Evolutionary conservation across 2,888 invertebrate species (phyloP).

Genomic region (Carabus problematicus): DNA sequence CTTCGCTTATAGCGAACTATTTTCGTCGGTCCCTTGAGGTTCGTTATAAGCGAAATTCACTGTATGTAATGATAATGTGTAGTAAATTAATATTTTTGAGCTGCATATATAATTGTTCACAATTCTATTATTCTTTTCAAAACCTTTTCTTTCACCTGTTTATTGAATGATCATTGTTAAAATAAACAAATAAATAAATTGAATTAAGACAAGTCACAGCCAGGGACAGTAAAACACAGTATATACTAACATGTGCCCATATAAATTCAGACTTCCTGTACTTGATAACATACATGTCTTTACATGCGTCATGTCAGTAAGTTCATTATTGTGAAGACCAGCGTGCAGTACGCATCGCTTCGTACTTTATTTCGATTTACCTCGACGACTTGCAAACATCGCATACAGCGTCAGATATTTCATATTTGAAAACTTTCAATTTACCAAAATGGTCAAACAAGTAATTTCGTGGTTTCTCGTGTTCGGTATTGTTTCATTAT

Average conservation of each 20-base stretch:
- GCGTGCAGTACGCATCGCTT: slow-evolving; percentile 17
- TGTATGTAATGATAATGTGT: no score
- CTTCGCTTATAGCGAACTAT: no score
- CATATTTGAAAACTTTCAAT: not conserved
- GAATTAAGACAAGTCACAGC: no score
- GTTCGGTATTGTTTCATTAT: slow-evolving; percentile 24
- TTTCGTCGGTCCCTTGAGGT: no score
- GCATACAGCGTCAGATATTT: not conserved
- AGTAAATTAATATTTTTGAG: no score
- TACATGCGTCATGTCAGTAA: slow-evolving; percentile 29
- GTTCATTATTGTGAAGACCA: slow-evolving; percentile 29
- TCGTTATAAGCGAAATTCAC: no score
- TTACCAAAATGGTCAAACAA: slow-evolving; percentile 27
- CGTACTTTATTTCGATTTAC: not conserved
- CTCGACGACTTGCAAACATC: not conserved
- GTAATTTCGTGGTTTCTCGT: slow-evolving; percentile 7
- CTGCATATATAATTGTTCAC: no score
- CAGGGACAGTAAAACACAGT: no score
- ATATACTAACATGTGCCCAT: not conserved
- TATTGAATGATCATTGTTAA: no score
- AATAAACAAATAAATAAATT: no score
- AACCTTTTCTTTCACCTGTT: no score
- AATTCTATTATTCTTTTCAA: no score
- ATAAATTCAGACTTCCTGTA: slow-evolving; percentile 36
- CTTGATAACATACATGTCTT: slow-evolving; percentile 24